phyloP scores from a whole-genome alignment of 2,113 vertebrate genomes.

The Junco hyemalis region DNA sequence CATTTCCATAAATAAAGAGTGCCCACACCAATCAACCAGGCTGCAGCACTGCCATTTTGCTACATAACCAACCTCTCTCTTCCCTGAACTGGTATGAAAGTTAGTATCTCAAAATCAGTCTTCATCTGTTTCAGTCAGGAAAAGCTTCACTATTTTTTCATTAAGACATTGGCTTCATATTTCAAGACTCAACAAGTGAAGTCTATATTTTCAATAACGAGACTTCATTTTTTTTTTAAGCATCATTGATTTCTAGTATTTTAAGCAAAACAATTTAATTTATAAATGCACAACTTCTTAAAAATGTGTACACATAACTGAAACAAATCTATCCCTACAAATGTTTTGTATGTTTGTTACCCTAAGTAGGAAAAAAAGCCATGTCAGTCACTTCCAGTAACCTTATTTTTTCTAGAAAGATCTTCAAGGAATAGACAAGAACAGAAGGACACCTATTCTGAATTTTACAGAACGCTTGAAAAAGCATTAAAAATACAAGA shows the following conservation, averaged over 20 bases:
- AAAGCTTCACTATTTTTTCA: background rate
- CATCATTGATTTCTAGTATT: background rate
- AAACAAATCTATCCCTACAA: background rate
- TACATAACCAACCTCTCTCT: background rate
- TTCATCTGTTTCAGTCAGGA: background rate
- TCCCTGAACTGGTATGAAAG: background rate
- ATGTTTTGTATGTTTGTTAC: background rate
- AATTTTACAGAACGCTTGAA: background rate
- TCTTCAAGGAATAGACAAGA: background rate
- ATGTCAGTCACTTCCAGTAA: background rate
- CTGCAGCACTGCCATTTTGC: background rate
- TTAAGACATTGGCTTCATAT: background rate
- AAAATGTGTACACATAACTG: rapidly evolving
- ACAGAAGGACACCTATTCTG: background rate
- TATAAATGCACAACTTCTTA: background rate
- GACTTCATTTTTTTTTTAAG: background rate
- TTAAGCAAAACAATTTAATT: background rate
- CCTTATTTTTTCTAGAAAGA: background rate
- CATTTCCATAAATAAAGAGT: background rate
- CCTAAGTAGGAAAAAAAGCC: background rate
- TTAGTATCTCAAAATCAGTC: background rate
- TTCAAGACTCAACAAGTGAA: background rate
- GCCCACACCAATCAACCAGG: background rate
- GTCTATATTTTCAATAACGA: background rate
- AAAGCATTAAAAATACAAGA: background rate